Base-by-base conservation (phyloP, 2,797 vertebrate genomes). In the Todus mexicanus region DNA sequence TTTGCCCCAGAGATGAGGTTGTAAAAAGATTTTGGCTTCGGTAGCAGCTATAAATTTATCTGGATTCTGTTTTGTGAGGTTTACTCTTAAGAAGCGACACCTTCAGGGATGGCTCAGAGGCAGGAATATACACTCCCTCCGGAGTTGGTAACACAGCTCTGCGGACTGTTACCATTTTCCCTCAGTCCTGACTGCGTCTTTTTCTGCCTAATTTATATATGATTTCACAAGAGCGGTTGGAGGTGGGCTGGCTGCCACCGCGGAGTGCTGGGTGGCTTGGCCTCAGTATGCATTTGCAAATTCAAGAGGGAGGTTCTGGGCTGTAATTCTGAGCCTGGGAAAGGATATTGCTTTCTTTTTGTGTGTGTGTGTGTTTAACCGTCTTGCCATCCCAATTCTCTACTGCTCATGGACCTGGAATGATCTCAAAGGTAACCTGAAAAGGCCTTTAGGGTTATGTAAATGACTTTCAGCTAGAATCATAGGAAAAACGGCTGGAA, bases 361-460 rank as follows among this genome's bases (percentile, higher is more conserved):
- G 31, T 7, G 21, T 10, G 23, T 7, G 21, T 10, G 23, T 64
- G 66, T 21, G 40, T 82, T 84, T 40, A 92, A 85, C 70, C 15
- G 2, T 48, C 37, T 12, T 75, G 73, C 73, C 43, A 66, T 96
- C 91, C 84, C 70, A 38, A 1, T 56, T 74, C 56, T 4, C 20
- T 40, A 2, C 68, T 66, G 71, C 86, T 94, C 53, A 6, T 20
- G 53, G 90, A 35, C 37, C 87, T 96, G 95, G 94, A 96, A 88
- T 70, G 85, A 90, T 91, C 94, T 96, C 93, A 94, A 29, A 95
- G 92, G 84, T 95, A 96, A 94, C 95, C 95, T 88, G 87, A 91
- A 95, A 94, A 84, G 83, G 85, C 85, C 92, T 96, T 93, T 92
- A 86, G 88, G 87, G 71, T 88, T 95, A 81, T 78, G 33, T 96